phyloP scores from a whole-genome alignment of 2,888 invertebrate species.

The Barypeithes pellucidus region DNA sequence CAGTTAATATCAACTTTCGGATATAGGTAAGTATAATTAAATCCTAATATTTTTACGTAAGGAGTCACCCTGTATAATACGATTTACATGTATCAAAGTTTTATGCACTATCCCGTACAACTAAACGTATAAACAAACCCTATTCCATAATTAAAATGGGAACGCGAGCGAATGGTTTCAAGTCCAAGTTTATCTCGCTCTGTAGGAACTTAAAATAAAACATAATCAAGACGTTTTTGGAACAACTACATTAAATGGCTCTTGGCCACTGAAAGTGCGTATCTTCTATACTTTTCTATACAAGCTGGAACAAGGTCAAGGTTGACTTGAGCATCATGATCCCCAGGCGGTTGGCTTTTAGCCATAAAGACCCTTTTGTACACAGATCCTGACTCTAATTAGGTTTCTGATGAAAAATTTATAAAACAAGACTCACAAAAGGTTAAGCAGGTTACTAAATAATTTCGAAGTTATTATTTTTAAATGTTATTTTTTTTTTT shows the following conservation, averaged over 20 bases:
- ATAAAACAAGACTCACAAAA: not conserved
- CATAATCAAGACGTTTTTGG: slow-evolving; percentile 10
- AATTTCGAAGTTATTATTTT: slow-evolving; percentile 5
- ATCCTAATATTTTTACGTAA: too few species aligned
- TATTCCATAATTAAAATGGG: not conserved
- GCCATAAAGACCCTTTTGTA: slow-evolving; percentile 18
- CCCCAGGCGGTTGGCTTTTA: slow-evolving; percentile 19
- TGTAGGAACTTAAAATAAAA: slow-evolving; percentile 1
- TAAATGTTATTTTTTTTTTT: too few species aligned
- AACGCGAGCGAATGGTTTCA: not conserved
- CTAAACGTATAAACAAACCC: too few species aligned
- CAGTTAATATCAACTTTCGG: too few species aligned
- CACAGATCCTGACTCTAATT: slow-evolving; percentile 9
- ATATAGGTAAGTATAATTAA: too few species aligned
- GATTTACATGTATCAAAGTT: too few species aligned
- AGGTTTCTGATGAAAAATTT: slow-evolving; percentile 13
- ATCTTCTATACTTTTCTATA: not conserved
- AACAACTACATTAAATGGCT: slow-evolving; percentile 9
- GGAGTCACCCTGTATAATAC: too few species aligned
- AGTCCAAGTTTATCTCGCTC: not conserved
- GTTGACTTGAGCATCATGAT: slow-evolving; percentile 11
- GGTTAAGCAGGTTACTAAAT: not conserved
- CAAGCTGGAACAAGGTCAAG: slow-evolving; percentile 7
- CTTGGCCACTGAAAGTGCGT: slow-evolving; percentile 9
- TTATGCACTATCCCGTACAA: too few species aligned